Evolutionary conservation across 2,113 vertebrate genomes (phyloP).

Genomic region (Atrichornis clamosus): DNA sequence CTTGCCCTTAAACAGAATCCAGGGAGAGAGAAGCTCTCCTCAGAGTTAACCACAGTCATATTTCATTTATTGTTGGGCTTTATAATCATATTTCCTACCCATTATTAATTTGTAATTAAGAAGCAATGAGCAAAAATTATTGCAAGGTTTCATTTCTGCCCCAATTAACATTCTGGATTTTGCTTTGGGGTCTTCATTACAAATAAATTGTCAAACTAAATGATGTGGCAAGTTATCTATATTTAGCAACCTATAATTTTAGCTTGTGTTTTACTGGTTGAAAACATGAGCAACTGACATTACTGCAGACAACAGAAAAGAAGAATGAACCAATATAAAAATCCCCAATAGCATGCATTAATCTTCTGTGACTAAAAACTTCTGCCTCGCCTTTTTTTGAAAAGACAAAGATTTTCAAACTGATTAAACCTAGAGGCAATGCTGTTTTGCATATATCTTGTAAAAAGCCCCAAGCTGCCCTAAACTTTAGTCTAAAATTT

Average conservation of each 20-base stretch:
- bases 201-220: slow-evolving; percentile 49
- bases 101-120: slow-evolving; percentile 21
- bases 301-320: background rate
- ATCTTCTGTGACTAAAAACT: background rate
- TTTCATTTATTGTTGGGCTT: background rate
- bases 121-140: slow-evolving; percentile 5
- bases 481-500: background rate
- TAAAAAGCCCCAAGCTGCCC: background rate
- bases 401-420: background rate
- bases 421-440: background rate
- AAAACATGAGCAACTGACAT: slow-evolving; percentile 20
- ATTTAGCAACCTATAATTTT: slow-evolving; percentile 55
- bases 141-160: slow-evolving; percentile 41
- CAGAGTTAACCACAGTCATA: background rate
- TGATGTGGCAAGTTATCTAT: slow-evolving; percentile 30
- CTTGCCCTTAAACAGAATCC: background rate
- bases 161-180: slow-evolving; percentile 54
- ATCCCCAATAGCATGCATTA: background rate
- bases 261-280: slow-evolving; percentile 23
- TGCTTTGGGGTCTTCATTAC: slow-evolving; percentile 45
- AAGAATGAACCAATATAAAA: slow-evolving; percentile 37
- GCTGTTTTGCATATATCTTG: background rate
- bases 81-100: background rate
- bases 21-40: background rate
- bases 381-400: background rate